Evolutionary conservation across 2,888 invertebrate genomes (phyloP), one percentile per base, ranked within the genome.

Genomic region (Phalera bucephala): DNA sequence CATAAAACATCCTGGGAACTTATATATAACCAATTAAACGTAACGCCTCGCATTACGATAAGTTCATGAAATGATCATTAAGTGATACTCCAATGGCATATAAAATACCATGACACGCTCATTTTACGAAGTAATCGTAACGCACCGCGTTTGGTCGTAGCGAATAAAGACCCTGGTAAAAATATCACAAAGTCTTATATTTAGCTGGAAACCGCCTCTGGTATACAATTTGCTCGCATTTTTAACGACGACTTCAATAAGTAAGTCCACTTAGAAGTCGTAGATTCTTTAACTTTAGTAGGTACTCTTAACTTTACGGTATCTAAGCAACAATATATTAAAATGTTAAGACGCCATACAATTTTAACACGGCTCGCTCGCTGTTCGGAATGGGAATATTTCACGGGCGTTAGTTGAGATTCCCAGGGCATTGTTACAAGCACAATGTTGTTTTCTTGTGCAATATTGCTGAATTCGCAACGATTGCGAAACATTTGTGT

Each of bases 361-460:
- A 26, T 36, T 43, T 23, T 11, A 27, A 47, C 36, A 34, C 36
- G 52, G 44, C 40, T 8, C 13, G 54, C 40, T 44, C 39, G 45
- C 38, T 36, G 45, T 51, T 54, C 51, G 33, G 27, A 37, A 45
- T 36, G 53, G 47, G 48, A 56, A 58, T 71, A 64, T 64, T 60
- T 64, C 64, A 64, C 70, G 58, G 40, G 55, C 59, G 65, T 65
- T 67, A 57, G 65, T 64, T 50, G 67, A 68, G 71, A 73, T 78
- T 80, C 80, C 60, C 73, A 79, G 55, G 58, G 76, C 74, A 83
- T 81, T 85, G 84, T 86, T 79, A 60, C 56, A 55, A 64, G 68
- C 59, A 83, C 83, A 84, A 80, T 85, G 84, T 78, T 79, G 80
- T 78, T 77, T 72, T 77, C 76, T 86, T 87, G 80, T 71, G 81